Evolutionary conservation across 53 echinoderm and acorn worm genomes (phyloP).

Genomic region (Antedon mediterranea): DNA sequence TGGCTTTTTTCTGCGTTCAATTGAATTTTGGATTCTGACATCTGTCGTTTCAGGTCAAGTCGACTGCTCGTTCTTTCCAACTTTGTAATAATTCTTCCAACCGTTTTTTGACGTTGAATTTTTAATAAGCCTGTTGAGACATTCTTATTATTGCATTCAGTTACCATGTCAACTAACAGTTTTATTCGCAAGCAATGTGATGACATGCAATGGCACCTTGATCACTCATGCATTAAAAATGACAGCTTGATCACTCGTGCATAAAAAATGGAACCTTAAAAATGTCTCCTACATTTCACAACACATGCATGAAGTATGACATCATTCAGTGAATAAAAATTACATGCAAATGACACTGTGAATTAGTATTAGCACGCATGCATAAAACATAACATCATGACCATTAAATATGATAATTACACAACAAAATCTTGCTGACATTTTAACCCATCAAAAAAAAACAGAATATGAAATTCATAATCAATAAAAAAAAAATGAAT

Average conservation of each 20-base stretch:
- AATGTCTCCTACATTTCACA: too few relatives aligned
- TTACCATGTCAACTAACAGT: not conserved
- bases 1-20: not conserved
- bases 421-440: too few relatives aligned
- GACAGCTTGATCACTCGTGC: too few relatives aligned
- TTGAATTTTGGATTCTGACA: not conserved
- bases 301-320: too few relatives aligned
- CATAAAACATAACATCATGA: not conserved
- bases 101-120: not conserved
- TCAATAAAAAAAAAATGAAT: too few relatives aligned
- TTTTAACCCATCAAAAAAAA: too few relatives aligned
- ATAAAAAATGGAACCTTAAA: too few relatives aligned
- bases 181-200: too few relatives aligned
- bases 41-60: not conserved
- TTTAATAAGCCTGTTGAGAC: not conserved
- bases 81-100: not conserved
- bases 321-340: too few relatives aligned
- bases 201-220: not conserved
- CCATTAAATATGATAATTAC: too few relatives aligned
- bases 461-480: too few relatives aligned
- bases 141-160: not conserved
- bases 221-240: too few relatives aligned
- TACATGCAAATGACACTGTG: not conserved
- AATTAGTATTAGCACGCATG: not conserved
- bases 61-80: not conserved